Conservation (phyloP, 2,888 invertebrate species). For the Hipparchia semele region DNA sequence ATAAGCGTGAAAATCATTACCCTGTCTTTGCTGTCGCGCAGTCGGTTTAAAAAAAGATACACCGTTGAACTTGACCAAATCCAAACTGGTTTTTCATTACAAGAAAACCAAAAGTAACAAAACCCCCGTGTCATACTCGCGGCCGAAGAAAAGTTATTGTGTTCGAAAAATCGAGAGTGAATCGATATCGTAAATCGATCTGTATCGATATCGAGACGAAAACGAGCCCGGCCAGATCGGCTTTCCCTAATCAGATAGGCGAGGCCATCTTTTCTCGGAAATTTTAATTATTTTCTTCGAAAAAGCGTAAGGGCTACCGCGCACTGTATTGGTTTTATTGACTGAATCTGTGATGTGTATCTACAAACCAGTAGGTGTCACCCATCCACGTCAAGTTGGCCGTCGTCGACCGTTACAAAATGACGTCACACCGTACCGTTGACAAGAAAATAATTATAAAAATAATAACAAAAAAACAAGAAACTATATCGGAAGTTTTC, state of each 20-base stretch:
- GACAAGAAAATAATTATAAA: no score
- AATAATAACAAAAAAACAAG: no score
- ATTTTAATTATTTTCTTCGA: slow-evolving; percentile 20
- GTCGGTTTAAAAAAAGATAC: background rate
- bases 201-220: slow-evolving; percentile 18
- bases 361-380: no score
- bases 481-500: no score
- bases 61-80: slow-evolving; percentile 18
- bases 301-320: slow-evolving; percentile 8
- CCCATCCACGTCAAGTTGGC: no score
- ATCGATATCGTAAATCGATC: slow-evolving; percentile 22
- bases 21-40: no score
- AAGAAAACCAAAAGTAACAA: slow-evolving; percentile 8
- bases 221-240: slow-evolving; percentile 4
- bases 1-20: no score
- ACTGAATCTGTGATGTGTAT: background rate
- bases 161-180: slow-evolving; percentile 22
- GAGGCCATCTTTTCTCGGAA: background rate
- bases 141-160: slow-evolving; percentile 19
- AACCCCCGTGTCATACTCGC: slow-evolving; percentile 9
- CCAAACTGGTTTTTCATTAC: slow-evolving; percentile 6
- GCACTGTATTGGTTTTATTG: background rate
- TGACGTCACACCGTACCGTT: no score
- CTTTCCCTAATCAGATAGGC: slow-evolving; percentile 23
- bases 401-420: no score